phyloP scores from a whole-genome alignment of 2,888 invertebrate species.

The Maniola hyperantus region DNA sequence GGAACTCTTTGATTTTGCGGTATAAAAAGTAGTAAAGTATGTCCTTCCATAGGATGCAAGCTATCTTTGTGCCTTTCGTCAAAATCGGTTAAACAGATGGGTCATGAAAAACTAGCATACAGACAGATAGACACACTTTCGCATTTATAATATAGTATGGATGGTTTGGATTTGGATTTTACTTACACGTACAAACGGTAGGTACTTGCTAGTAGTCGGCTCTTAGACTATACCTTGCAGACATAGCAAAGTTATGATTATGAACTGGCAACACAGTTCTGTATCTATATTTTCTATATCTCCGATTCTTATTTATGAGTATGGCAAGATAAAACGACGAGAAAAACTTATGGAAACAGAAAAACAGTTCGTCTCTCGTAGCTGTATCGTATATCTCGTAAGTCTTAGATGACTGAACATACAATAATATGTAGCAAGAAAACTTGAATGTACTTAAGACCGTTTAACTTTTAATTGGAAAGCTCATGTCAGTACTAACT shows the following conservation, averaged over 20 bases:
- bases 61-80: too few relatives aligned
- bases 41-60: too few relatives aligned
- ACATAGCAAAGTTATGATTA: conserved; percentile 10
- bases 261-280: conserved; percentile 1
- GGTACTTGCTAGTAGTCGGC: background rate
- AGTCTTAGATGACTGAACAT: background rate
- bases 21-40: too few relatives aligned
- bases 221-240: conserved; percentile 11
- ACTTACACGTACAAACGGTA: background rate
- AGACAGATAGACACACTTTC: too few relatives aligned
- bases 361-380: background rate
- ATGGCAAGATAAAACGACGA: conserved; percentile 2
- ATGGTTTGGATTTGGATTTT: too few relatives aligned
- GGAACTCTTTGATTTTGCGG: too few relatives aligned
- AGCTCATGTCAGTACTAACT: background rate
- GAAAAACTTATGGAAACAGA: background rate
- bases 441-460: background rate
- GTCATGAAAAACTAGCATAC: too few relatives aligned
- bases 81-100: too few relatives aligned
- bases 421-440: too few relatives aligned
- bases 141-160: too few relatives aligned
- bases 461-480: conserved; percentile 7
- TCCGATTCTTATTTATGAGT: background rate
- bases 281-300: too few relatives aligned
- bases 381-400: background rate